These are phyloP conservation scores for Macrostomum lignano DNA, from an alignment of 1,140 invertebrate species.

Conservation along the genomic window DNA sequence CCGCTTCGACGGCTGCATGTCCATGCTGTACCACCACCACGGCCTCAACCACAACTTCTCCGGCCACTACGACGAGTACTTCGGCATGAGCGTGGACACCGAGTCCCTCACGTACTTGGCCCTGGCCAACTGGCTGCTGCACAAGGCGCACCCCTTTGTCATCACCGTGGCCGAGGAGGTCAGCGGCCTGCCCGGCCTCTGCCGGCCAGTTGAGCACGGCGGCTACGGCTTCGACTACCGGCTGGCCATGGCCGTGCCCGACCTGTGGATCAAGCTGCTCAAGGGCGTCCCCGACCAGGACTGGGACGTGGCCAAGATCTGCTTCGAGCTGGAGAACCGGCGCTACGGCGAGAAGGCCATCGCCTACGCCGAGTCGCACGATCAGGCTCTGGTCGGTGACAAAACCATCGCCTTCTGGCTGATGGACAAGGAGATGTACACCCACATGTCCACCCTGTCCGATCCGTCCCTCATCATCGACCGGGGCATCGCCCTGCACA, in stretches of 20 bases:
- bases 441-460: slow-evolving; percentile 58
- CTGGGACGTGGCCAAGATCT: slow-evolving; percentile 68
- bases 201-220: slow-evolving; percentile 64
- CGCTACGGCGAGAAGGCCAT: slow-evolving; percentile 78
- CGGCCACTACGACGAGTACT: slow-evolving; percentile 87
- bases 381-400: slow-evolving; percentile 42
- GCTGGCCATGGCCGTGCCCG: slow-evolving; percentile 89
- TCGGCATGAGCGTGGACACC: slow-evolving; percentile 73
- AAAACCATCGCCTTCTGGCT: slow-evolving; percentile 97
- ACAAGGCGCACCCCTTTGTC: slow-evolving; percentile 44
- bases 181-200: slow-evolving; percentile 83
- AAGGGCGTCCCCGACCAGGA: slow-evolving; percentile 32
- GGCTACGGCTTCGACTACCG: slow-evolving; percentile 86
- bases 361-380: slow-evolving; percentile 90
- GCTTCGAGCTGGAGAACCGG: slow-evolving; percentile 72
- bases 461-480: slow-evolving; percentile 40
- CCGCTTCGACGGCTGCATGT: slow-evolving; percentile 89
- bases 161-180: slow-evolving; percentile 77
- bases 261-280: slow-evolving; percentile 72
- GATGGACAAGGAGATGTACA: slow-evolving; percentile 98
- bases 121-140: slow-evolving; percentile 70
- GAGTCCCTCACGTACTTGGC: slow-evolving; percentile 78
- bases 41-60: slow-evolving; percentile 65
- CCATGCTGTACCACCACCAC: slow-evolving; percentile 88
- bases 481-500: slow-evolving; percentile 74